Conservation (phyloP, 2,113 vertebrate species). For the Protobothrops mucrosquamatus region DNA sequence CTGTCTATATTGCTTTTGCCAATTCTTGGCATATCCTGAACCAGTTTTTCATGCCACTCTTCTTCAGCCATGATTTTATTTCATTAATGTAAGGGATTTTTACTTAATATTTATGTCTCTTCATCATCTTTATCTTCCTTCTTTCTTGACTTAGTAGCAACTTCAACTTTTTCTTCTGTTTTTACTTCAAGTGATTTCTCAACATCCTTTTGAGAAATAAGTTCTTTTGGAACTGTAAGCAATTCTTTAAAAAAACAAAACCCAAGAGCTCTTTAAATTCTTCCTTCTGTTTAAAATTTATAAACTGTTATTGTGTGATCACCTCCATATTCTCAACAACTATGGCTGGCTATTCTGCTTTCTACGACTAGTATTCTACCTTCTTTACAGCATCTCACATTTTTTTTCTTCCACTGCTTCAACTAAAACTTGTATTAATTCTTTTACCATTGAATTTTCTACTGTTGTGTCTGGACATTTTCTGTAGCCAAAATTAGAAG, state of each 20-base stretch:
- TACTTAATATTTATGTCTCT: slow-evolving; percentile 78
- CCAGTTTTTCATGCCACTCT: slow-evolving; percentile 90
- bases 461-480: slow-evolving; percentile 41
- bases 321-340: slow-evolving; percentile 17
- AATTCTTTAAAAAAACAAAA: slow-evolving; percentile 13
- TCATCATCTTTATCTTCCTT: slow-evolving; percentile 68
- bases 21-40: slow-evolving; percentile 97
- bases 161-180: slow-evolving; percentile 63
- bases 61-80: slow-evolving; percentile 71
- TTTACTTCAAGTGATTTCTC: slow-evolving; percentile 36
- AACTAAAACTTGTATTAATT: slow-evolving; percentile 8
- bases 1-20: slow-evolving; percentile 91
- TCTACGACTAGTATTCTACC: slow-evolving; percentile 27
- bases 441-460: slow-evolving; percentile 43
- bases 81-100: slow-evolving; percentile 73
- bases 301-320: not conserved
- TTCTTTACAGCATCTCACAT: not conserved
- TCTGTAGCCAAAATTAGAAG: slow-evolving; percentile 49
- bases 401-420: slow-evolving; percentile 8
- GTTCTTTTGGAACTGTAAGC: not conserved
- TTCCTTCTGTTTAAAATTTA: not conserved
- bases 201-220: slow-evolving; percentile 18
- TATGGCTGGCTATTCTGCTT: slow-evolving; percentile 25
- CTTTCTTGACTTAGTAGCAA: slow-evolving; percentile 3
- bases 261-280: slow-evolving; percentile 34